Conservation (phyloP, 2,113 vertebrate genomes). For the Chroicocephalus ridibundus region DNA sequence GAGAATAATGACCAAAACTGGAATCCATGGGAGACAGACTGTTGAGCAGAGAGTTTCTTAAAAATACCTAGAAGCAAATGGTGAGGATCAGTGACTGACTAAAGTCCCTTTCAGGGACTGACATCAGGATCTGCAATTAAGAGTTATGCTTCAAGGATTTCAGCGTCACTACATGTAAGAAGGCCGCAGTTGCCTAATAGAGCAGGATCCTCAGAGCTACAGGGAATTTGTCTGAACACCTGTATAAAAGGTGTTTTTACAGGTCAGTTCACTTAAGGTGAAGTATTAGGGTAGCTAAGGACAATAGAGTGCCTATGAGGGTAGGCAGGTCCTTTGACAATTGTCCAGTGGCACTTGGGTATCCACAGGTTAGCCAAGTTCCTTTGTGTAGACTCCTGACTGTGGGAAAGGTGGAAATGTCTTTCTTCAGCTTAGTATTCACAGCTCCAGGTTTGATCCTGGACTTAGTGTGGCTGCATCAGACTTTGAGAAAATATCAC, state of each 20-base stretch:
- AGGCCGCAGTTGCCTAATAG: not conserved
- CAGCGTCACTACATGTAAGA: not conserved
- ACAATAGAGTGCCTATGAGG: not conserved
- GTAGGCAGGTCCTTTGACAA: not conserved
- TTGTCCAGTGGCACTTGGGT: not conserved
- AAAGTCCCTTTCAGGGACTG: constrained; percentile 18
- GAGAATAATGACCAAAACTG: constrained; percentile 37
- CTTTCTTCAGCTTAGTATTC: not conserved
- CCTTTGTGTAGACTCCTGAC: not conserved
- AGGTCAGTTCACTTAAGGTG: not conserved
- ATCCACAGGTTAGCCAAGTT: fast-evolving
- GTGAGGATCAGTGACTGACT: constrained; percentile 45
- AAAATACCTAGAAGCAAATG: constrained; percentile 60
- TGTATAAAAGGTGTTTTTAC: not conserved
- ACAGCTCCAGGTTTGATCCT: not conserved
- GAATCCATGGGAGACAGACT: constrained; percentile 40
- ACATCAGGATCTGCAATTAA: not conserved
- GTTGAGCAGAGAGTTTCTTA: not conserved
- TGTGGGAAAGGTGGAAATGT: not conserved
- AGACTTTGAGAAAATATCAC: not conserved
- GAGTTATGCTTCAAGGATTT: not conserved
- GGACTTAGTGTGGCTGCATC: fast-evolving
- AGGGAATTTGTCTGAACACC: not conserved
- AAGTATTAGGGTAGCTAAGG: not conserved
- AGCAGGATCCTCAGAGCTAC: not conserved